Percentiles rank a stretch among this genome's conserved stretches.
Evolutionary conservation across 2,888 invertebrate genomes (phyloP).

Genomic region (Geophilus truncorum): DNA sequence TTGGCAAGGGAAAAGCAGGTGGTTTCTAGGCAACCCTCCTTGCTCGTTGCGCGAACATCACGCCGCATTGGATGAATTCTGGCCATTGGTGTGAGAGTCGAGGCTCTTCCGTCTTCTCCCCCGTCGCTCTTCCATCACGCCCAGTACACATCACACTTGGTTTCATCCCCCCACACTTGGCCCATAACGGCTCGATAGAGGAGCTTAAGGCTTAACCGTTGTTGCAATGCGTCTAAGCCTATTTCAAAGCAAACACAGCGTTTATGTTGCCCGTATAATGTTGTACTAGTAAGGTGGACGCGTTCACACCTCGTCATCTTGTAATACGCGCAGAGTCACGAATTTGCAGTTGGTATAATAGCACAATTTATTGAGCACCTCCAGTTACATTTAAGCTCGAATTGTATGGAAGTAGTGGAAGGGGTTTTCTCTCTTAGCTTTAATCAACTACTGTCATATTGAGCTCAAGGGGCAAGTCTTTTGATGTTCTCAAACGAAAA

Average conservation of each 20-base stretch:
- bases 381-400: constrained; percentile 22
- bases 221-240: constrained; percentile 5
- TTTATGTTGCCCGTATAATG: background rate
- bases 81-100: constrained; percentile 22
- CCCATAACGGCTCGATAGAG: constrained; percentile 1
- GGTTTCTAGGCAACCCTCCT: constrained; percentile 32
- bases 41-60: constrained; percentile 11
- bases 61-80: constrained; percentile 31
- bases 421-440: constrained; percentile 10
- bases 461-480: constrained; percentile 24
- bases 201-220: constrained; percentile 24
- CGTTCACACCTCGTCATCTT: constrained; percentile 13
- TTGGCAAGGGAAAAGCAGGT: constrained; percentile 32
- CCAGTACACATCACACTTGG: constrained; percentile 29
- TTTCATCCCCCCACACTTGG: constrained; percentile 19
- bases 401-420: background rate
- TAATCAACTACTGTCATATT: constrained; percentile 27
- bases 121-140: constrained; percentile 27
- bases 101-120: constrained; percentile 25
- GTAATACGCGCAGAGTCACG: background rate
- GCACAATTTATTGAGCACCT: constrained; percentile 21
- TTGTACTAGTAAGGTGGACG: constrained; percentile 3
- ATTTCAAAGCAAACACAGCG: constrained; percentile 19
- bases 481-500: constrained; percentile 27
- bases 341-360: constrained; percentile 24